Percentiles rank a stretch among this genome's conserved stretches.
Evolutionary conservation across 1,140 invertebrate genomes (phyloP).

Genomic region (Euwallacea fornicatus): DNA sequence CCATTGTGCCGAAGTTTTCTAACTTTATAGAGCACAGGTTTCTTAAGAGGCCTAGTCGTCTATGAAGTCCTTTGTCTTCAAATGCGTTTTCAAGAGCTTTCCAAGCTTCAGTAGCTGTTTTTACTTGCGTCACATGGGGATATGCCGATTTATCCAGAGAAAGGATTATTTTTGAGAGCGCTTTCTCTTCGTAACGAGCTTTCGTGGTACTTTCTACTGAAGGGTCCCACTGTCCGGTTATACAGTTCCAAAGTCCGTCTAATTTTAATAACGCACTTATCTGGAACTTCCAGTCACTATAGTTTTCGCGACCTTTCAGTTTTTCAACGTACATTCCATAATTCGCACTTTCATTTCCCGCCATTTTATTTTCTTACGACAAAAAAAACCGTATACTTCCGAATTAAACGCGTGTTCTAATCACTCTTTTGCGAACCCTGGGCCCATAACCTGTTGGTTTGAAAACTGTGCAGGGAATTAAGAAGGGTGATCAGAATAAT

Average conservation of each 20-base stretch:
- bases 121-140: constrained; percentile 24
- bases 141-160: constrained; percentile 26
- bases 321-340: constrained; percentile 11
- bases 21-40: constrained; percentile 36
- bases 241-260: constrained; percentile 27
- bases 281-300: constrained; percentile 29
- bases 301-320: constrained; percentile 30
- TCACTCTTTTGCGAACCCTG: not conserved
- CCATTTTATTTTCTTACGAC: constrained; percentile 20
- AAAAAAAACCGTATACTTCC: not conserved
- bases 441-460: constrained; percentile 25
- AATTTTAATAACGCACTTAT: constrained; percentile 21
- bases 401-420: not conserved
- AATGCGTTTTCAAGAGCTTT: constrained; percentile 24
- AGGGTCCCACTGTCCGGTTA: constrained; percentile 7
- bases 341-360: not conserved
- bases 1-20: constrained; percentile 28
- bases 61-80: constrained; percentile 34
- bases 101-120: constrained; percentile 34
- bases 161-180: constrained; percentile 33
- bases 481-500: no score
- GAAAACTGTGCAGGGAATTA: no score
- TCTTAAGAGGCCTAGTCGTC: constrained; percentile 18
- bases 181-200: constrained; percentile 24
- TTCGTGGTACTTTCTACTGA: not conserved